Base-by-base conservation (phyloP, 2,888 invertebrate genomes). In the Caenorhabditis sp. region DNA sequence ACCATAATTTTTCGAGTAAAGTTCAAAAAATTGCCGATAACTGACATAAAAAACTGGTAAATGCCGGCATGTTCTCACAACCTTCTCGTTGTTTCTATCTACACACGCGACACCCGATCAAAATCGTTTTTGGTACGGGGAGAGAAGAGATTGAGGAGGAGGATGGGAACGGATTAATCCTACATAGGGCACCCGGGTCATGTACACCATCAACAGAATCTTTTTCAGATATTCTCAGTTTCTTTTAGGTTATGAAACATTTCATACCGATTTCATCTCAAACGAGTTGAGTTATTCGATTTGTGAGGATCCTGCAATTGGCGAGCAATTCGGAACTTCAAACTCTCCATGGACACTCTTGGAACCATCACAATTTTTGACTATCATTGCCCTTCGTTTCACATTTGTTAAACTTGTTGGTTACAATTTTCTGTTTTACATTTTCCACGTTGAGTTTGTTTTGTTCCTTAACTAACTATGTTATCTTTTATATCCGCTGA, bases 151-250 rank as follows among this genome's bases (percentile, higher is more conserved):
- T 47, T 19, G 61, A 51, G 63, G 54, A 44, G 63, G 54, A 26
- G 24, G 24, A 14, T 1, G 54, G 54, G 44, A 44, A 24, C 44
- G 31, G 54, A 74, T 74, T 74, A 74, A 74, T 74, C 74, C 74
- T 24, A 63, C 51, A 56, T 38, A 68, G 74, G 74, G 74, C 74
- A 64, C 64, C 51, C 49, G 74, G 74, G 74, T 74, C 74, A 74
- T 61, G 74, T 74, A 74, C 44, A 56, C 49, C 74, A 47, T 41
- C 63, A 74, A 16, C 64, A 54, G 41, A 12, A 7, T 24, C 56
- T 51, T 69, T 68, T 68, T 49, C 31, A 22, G 14, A 49, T 51
- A n/a, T n/a, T 68, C 26, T 61, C 38, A 6, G 6, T 38, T 12
- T 10, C 6, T 19, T 1, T 19, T 19, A 19, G 5, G n/a, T 47